Evolutionary conservation across 2,888 invertebrate genomes (phyloP).

Genomic region (Thelaira solivaga): DNA sequence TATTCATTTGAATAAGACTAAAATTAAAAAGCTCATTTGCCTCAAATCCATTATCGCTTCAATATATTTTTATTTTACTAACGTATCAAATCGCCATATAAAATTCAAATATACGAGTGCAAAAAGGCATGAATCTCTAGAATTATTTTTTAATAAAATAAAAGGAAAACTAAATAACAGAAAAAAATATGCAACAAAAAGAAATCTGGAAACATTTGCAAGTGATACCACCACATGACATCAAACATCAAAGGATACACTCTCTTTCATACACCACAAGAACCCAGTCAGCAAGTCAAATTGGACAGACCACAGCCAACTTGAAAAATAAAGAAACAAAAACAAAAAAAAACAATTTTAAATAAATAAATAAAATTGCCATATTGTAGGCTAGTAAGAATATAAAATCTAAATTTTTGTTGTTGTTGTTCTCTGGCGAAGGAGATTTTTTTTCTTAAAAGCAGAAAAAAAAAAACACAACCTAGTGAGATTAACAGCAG

Average conservation of each 20-base stretch:
- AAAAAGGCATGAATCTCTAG: conserved; percentile 10
- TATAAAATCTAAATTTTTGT: conserved; percentile 14
- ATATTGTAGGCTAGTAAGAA: conserved; percentile 26
- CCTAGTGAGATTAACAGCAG: conserved; percentile 58
- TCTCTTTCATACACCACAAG: conserved; percentile 34
- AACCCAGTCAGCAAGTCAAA: conserved; percentile 13
- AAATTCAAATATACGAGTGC: conserved; percentile 24
- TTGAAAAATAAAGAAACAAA: background rate
- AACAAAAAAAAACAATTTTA: conserved; percentile 1
- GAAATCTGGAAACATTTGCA: conserved; percentile 45
- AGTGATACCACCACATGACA: conserved; percentile 65
- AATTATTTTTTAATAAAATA: no score
- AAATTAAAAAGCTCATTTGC: conserved; percentile 71
- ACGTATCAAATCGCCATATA: conserved; percentile 71
- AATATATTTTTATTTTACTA: conserved; percentile 73
- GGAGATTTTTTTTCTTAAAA: conserved; percentile 10
- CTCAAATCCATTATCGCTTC: conserved; percentile 76
- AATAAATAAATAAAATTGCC: no score
- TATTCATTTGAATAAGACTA: background rate
- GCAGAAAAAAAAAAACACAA: conserved; percentile 35
- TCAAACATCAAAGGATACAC: conserved; percentile 74
- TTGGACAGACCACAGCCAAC: conserved; percentile 5
- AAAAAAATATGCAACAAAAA: conserved; percentile 3
- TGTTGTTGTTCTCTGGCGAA: conserved; percentile 29
- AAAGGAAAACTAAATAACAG: background rate